These are phyloP conservation scores for Dryoscopus gambensis DNA, from an alignment of 2,113 vertebrate species.

Conservation along the genomic window DNA sequence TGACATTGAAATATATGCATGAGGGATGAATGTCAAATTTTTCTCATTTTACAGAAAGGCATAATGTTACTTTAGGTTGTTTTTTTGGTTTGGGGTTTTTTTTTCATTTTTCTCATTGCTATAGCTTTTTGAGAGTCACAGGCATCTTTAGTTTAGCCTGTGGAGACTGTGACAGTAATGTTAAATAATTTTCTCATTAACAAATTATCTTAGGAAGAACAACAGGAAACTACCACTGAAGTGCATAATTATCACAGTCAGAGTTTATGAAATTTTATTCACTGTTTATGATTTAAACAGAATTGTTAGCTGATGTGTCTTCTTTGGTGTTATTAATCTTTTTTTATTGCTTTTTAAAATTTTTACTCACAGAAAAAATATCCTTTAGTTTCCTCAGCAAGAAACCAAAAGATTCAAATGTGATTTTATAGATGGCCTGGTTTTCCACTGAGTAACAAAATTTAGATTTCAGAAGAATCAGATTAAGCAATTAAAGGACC, in stretches of 20 bases:
- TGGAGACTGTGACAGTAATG: neutral
- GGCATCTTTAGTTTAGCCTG: neutral
- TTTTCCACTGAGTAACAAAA: neutral
- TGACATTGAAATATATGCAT: neutral
- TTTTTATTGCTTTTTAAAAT: neutral
- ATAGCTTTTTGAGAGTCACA: neutral
- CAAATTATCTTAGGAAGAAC: neutral
- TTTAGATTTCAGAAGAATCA: neutral
- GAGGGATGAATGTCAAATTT: neutral
- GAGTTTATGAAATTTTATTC: neutral
- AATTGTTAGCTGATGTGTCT: neutral
- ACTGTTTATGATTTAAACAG: neutral
- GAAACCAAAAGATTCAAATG: neutral
- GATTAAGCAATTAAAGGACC: neutral
- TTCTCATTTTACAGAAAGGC: neutral
- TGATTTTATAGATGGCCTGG: neutral
- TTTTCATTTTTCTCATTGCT: neutral
- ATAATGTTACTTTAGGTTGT: neutral
- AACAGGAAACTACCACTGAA: neutral
- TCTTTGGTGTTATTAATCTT: neutral
- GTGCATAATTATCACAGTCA: neutral
- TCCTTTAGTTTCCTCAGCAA: neutral
- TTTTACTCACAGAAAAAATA: neutral
- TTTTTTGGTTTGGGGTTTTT: no score
- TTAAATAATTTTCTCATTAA: neutral